These are phyloP conservation scores for Rhagoletis pomonella DNA, from an alignment of 1,140 invertebrate genomes.

Conservation along the genomic window DNA sequence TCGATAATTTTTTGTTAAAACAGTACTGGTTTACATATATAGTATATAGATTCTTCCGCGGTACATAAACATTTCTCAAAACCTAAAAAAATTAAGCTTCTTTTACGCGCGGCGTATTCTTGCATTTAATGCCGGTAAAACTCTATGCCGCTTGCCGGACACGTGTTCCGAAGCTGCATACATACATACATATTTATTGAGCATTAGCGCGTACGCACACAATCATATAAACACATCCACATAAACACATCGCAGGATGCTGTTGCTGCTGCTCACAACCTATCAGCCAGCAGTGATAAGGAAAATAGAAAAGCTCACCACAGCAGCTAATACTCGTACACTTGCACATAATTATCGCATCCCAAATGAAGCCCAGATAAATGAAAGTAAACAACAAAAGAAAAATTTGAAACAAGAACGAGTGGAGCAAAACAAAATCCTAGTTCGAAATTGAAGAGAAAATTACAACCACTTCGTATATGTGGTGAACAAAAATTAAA, in stretches of 20 bases:
- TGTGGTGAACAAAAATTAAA: not conserved
- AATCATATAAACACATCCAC: not conserved
- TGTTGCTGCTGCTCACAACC: not conserved
- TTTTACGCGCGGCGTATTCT: too few relatives aligned
- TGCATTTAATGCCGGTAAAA: not conserved
- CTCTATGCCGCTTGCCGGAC: not conserved
- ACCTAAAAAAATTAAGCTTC: too few relatives aligned
- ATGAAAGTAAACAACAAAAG: not conserved
- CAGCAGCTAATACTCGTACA: not conserved
- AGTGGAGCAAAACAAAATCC: conserved; percentile 6
- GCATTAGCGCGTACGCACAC: not conserved
- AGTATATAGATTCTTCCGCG: too few relatives aligned
- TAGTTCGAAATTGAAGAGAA: not conserved
- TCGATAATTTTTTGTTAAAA: too few relatives aligned
- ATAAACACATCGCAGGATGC: not conserved
- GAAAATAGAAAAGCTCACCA: not conserved
- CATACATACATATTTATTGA: too few relatives aligned
- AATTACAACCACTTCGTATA: not conserved
- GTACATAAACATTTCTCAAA: too few relatives aligned
- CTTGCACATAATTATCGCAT: not conserved
- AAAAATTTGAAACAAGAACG: not conserved
- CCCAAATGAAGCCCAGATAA: not conserved
- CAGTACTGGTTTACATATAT: too few relatives aligned
- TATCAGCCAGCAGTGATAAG: not conserved
- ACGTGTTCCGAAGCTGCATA: not conserved